phyloP scores from a whole-genome alignment of 2,113 vertebrate species.

The Sphyrna mokarran region DNA sequence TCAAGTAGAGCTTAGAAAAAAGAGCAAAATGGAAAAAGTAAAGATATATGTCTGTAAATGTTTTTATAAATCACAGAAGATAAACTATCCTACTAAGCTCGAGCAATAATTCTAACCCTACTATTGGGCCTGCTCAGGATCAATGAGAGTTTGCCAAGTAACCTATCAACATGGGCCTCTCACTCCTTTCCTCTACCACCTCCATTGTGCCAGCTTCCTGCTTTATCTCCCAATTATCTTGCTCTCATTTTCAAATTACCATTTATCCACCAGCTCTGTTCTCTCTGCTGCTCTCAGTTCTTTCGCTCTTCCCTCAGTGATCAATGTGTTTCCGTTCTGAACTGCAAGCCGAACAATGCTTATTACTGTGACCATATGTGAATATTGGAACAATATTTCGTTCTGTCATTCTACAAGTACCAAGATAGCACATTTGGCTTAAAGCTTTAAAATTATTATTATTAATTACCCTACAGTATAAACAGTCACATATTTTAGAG shows the following conservation, averaged over 20 bases:
- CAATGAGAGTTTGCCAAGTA: constrained; percentile 29
- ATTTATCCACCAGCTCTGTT: background rate
- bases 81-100: constrained; percentile 29
- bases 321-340: background rate
- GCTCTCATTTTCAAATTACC: background rate
- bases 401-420: background rate
- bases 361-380: background rate
- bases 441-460: constrained; percentile 8
- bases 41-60: constrained; percentile 35
- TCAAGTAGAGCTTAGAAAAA: constrained; percentile 28
- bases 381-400: background rate
- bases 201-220: background rate
- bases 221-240: background rate
- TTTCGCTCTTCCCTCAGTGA: background rate
- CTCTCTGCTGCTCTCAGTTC: background rate
- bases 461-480: background rate
- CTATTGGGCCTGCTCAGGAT: constrained; percentile 35
- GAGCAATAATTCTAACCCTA: constrained; percentile 27
- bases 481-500: background rate
- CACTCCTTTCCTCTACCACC: background rate
- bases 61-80: constrained; percentile 32
- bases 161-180: constrained; percentile 5
- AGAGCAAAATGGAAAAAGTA: constrained; percentile 33
- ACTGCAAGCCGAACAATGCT: background rate
- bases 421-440: background rate